Evolutionary conservation across 2,797 vertebrate species (phyloP).

Genomic region (Acanthurus lineatus): DNA sequence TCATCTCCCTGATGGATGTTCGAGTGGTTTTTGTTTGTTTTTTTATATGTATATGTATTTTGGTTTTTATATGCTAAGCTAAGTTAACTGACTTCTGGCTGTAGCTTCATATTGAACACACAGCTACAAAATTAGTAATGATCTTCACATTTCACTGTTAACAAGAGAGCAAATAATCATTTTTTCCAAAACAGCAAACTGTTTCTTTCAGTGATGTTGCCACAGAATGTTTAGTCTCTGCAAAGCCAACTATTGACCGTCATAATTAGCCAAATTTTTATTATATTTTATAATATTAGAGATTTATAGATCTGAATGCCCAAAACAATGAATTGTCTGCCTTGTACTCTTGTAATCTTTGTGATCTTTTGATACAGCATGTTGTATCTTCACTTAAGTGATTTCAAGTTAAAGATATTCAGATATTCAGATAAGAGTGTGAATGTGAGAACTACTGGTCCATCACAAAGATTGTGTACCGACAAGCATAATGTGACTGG

Average conservation of each 20-base stretch:
- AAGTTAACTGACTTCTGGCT: not conserved
- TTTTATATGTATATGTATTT: not conserved
- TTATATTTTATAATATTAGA: not conserved
- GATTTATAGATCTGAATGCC: not conserved
- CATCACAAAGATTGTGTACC: not conserved
- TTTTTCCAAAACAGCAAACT: not conserved
- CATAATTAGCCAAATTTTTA: not conserved
- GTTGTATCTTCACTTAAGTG: constrained; percentile 5
- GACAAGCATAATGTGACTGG: not conserved
- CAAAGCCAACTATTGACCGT: not conserved
- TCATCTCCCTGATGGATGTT: too few relatives aligned
- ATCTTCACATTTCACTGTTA: not conserved
- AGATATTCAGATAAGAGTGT: not conserved
- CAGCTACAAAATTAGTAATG: not conserved
- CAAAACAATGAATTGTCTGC: not conserved
- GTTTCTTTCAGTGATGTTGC: not conserved
- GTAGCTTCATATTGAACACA: not conserved
- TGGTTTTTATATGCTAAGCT: not conserved
- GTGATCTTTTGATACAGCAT: not conserved
- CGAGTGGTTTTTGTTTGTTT: too few relatives aligned
- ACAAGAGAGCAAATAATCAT: not conserved
- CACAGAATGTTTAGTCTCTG: not conserved
- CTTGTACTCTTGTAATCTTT: not conserved
- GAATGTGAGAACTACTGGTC: not conserved
- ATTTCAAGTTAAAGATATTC: not conserved